Evolutionary conservation across 1,140 invertebrate species (phyloP).

Genomic region (Drosophila truncata): DNA sequence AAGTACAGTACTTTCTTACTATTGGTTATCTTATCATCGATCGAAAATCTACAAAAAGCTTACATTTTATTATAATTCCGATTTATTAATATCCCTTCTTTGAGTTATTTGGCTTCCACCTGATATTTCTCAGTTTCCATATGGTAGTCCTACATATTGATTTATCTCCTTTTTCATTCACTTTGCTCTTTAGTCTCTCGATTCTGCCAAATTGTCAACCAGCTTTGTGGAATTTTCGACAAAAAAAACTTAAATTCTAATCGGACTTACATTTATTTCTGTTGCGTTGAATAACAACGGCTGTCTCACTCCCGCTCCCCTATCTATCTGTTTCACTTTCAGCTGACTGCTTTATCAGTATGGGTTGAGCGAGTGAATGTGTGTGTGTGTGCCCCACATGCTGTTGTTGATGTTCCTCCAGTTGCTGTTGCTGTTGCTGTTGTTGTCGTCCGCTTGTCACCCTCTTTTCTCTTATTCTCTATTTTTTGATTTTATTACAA

Average conservation of each 20-base stretch:
- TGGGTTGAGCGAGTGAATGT: neutral
- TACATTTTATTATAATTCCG: conserved; percentile 1
- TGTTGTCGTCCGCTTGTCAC: conserved; percentile 73
- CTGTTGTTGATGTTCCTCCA: conserved; percentile 44
- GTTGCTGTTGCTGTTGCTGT: conserved; percentile 38
- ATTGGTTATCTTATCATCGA: no score
- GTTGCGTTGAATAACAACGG: conserved; percentile 40
- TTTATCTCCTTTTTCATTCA: conserved; percentile 37
- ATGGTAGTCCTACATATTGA: conserved; percentile 24
- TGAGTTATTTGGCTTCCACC: neutral
- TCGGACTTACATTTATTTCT: conserved; percentile 71
- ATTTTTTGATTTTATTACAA: conserved; percentile 81
- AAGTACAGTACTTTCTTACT: no score
- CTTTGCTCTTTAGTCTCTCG: conserved; percentile 14
- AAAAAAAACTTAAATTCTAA: conserved; percentile 65
- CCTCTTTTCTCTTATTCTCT: conserved; percentile 64
- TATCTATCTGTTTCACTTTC: conserved; percentile 58
- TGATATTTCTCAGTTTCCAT: conserved; percentile 15
- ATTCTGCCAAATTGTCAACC: conserved; percentile 55
- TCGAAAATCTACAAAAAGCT: neutral
- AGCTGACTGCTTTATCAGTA: conserved; percentile 72
- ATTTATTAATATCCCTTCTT: neutral
- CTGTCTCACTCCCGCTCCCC: neutral
- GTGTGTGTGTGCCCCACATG: conserved; percentile 38
- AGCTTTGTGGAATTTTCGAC: conserved; percentile 39